Conservation (phyloP, 2,797 vertebrate genomes). For the Trichosurus vulpecula region DNA sequence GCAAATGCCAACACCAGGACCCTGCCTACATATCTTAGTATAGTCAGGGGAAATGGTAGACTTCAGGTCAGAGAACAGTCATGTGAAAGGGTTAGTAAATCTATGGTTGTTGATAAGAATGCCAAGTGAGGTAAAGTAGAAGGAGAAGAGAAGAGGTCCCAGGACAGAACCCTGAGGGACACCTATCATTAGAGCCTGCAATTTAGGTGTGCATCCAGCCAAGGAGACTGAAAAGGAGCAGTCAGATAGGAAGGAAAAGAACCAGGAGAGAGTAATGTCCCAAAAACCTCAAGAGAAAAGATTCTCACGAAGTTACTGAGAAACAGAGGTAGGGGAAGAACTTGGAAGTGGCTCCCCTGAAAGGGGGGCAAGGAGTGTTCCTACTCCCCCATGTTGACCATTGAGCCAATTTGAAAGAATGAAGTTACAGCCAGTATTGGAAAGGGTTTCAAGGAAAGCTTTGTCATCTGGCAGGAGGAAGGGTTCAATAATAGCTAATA, state of each 20-base stretch:
- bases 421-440: not conserved
- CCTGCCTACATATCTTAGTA: too few species aligned
- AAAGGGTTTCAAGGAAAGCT: not conserved
- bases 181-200: not conserved
- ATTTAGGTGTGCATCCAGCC: not conserved
- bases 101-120: not conserved
- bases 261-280: not conserved
- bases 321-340: not conserved
- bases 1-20: too few species aligned
- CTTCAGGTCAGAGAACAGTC: too few species aligned
- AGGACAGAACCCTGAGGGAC: not conserved
- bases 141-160: not conserved
- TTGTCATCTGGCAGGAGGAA: not conserved
- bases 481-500: not conserved
- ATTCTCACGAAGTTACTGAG: not conserved
- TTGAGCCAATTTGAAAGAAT: not conserved
- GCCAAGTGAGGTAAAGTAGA: not conserved
- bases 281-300: not conserved
- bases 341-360: not conserved
- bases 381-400: accelerated
- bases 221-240: not conserved
- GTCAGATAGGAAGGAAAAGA: not conserved
- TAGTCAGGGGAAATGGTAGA: too few species aligned
- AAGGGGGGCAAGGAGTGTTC: not conserved
- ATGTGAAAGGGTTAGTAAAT: not conserved